A percentile compares a stretch with the other conserved stretches of the same genome.
These are phyloP conservation scores for Pemphigus obesinymphae DNA, from an alignment of 1,140 invertebrate species.

Conservation along the genomic window DNA sequence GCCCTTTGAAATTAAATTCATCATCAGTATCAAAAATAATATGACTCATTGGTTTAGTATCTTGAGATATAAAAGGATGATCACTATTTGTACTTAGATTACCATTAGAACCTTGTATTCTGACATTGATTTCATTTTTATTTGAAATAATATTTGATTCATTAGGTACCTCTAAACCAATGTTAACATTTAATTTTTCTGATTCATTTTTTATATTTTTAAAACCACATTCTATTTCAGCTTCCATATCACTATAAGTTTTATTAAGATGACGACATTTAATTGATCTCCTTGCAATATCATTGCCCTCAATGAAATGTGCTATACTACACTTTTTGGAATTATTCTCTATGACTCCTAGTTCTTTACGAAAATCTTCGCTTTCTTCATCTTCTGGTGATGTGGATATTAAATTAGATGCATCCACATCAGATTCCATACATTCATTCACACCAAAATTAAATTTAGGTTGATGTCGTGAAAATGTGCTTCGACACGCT, in stretches of 20 bases:
- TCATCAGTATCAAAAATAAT: conserved; percentile 44
- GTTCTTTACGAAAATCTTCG: conserved; percentile 44
- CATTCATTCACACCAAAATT: conserved; percentile 20
- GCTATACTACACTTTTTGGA: conserved; percentile 42
- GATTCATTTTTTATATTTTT: background rate
- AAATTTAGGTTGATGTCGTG: background rate
- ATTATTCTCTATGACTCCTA: conserved; percentile 14
- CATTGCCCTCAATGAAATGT: conserved; percentile 53
- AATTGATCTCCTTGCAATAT: conserved; percentile 67
- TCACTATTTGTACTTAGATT: conserved; percentile 48
- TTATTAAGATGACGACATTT: conserved; percentile 50
- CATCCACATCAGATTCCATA: conserved; percentile 45
- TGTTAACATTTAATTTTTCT: background rate
- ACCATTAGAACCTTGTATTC: conserved; percentile 49
- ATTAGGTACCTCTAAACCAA: conserved; percentile 10
- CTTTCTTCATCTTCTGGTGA: conserved; percentile 48
- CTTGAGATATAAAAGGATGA: conserved; percentile 33
- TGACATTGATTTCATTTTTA: conserved; percentile 46
- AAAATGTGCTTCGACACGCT: background rate
- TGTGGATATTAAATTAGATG: conserved; percentile 48
- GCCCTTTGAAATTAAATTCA: conserved; percentile 43
- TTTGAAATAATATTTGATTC: background rate
- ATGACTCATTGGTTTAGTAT: conserved; percentile 41
- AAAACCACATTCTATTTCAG: background rate
- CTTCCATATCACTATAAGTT: conserved; percentile 39